Evolutionary conservation across 2,113 vertebrate species (phyloP), one percentile per base, ranked within the genome.

Genomic region (Gnathonemus echidnorhynchus): DNA sequence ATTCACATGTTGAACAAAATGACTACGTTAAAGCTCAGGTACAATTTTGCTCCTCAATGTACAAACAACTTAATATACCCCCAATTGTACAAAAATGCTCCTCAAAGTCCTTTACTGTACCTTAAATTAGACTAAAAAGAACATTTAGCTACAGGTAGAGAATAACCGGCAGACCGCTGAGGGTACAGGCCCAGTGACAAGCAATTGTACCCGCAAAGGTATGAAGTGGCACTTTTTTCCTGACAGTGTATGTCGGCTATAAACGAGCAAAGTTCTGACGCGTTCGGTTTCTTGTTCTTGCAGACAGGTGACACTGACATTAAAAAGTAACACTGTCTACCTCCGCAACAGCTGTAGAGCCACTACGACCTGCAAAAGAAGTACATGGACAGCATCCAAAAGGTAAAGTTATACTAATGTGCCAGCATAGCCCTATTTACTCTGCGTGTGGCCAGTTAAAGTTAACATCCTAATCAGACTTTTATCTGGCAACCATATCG

Each of bases 361-460:
- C 80, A 92, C 92, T 91, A 91, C 86, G n/a, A 49, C 89, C 90
- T 94, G 94, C 91, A 95, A 95, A 90, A 91, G 48, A 93, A 95
- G 92, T 92, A 91, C 90, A 1, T 91, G 92, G 90, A 70, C 90
- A 83, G 90, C 74, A 58, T 89, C 89, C 91, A 89, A 90, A 62
- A 93, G 95, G 93, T 93, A 95, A 95, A 95, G 94, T 95, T 94
- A 93, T 91, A 94, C 93, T 92, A 94, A 95, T 92, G 93, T 94
- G 93, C 93, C 90, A 92, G 95, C 94, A 88, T 56, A 70, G 35
- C 90, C 89, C 88, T 42, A 88, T 94, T 93, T 93, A 94, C 92
- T 27, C 48, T 88, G 88, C 50, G 39, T 31, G 35, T 84, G 49
- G 74, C 42, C 74, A 10, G 48, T 17, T 49, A 19, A 50, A 31